Evolutionary conservation across 53 echinoderm and acorn worm species (phyloP), one percentile per base, ranked within the genome.

Genomic region (Zoroaster sp.): DNA sequence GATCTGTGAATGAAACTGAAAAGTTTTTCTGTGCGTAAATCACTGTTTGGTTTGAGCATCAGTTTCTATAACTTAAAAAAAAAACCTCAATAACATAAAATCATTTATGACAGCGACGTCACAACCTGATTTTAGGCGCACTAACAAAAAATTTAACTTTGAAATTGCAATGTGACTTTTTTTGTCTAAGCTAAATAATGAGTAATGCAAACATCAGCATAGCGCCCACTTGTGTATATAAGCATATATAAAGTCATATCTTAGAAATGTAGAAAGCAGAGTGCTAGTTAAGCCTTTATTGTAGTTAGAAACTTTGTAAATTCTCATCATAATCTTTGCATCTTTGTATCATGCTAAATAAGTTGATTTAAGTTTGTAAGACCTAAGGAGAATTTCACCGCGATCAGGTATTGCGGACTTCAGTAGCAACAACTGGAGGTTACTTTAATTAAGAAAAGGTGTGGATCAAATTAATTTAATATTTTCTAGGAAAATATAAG

Each of bases 401-500:
- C 13, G 31, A 67, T 81, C 81, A 81, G 81, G 81, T 67, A 66
- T 42, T 67, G 43, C 38, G 67, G 66, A 31, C 66, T 40, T 43
- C 44, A 30, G 42, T 54, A 40, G 38, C 30, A 15, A 40, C 40
- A 38, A 34, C 14, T 41, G 32, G 65, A 17, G 20, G 28, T 40
- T 43, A 15, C 4, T 44, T n/a, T 66, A 85, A 69, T 85, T 85
- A 85, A 85, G 35, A 33, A 47, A 36, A 78, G n/a, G 25, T 40
- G 36, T 36, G 54, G 78, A 78, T 78, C 54, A 78, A 53, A 70
- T 69, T 35, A 47, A 70, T 70, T 70, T 85, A 46, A 38, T 74
- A 20, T 40, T 37, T 39, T 39, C 38, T 38, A 74, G 15, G 23
- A 74, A 74, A 74, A 23, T 74, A 23, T 23, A 39, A n/a, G 18